Evolutionary conservation across 2,888 invertebrate genomes (phyloP), one percentile per base, ranked within the genome.

Genomic region (Noctua janthe): DNA sequence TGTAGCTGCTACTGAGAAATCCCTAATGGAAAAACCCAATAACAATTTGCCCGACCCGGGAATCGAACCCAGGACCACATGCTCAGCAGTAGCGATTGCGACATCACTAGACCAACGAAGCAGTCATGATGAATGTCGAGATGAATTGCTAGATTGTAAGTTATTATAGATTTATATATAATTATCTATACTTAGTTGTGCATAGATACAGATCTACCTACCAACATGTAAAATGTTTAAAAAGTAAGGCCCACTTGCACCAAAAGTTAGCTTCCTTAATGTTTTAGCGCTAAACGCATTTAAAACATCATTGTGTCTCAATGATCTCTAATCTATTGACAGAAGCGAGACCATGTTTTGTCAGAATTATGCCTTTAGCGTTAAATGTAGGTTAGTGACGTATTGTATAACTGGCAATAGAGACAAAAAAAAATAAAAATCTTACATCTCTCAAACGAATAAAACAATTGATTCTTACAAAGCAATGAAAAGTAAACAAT

Each of bases 401-500:
- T 54, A 23, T 20, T 54, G 23, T 23, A 23, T 54, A 56, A 10
- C 56, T 2, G n/a, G 8, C 23, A 8, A 1, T 51, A 23, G 3
- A 54, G 15, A 49, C 49, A 54, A 56, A 56, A 43, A n/a, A 43
- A 15, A 8, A 51, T 5, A 35, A 23, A 2, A 71, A 20, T n/a
- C 7, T 13, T 73, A 39, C 39, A 39, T 39, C 39, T 39, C 39
- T 39, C 13, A 4, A 49, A 20, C 17, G 51, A 43, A 62, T 51
- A 6, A 78, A 74, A 67, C 77, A 79, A 76, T 79, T 23, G 1
- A 11, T 54, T 80, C n/a, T 54, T 20, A 43, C 35, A 6, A 67
- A 71, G 87, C 88, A 81, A 88, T 87, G 87, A 75, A 87, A 70
- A 59, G 66, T 74, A 29, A 69, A 78, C 82, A 80, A 71, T 23